Evolutionary conservation across 2,888 invertebrate genomes (phyloP).

Genomic region (Lingula anatina): DNA sequence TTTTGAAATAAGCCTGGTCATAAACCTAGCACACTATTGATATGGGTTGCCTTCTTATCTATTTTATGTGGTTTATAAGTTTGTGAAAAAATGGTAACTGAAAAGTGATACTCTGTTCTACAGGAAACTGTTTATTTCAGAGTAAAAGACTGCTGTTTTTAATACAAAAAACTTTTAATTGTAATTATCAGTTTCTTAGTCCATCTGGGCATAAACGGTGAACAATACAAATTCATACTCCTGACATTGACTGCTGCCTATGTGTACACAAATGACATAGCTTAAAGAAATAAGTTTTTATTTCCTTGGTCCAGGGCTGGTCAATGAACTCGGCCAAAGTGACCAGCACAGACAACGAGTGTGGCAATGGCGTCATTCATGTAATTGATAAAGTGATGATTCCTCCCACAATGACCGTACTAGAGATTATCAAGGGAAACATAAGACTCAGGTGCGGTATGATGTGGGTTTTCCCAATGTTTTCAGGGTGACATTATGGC

Average conservation of each 20-base stretch:
- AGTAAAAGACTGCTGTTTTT: neutral
- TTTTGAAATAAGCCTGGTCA: no score
- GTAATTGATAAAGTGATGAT: slow-evolving; percentile 54
- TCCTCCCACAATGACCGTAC: slow-evolving; percentile 51
- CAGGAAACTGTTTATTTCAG: neutral
- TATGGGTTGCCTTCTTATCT: no score
- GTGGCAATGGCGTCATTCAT: slow-evolving; percentile 56
- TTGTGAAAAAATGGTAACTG: no score
- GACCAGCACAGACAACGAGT: slow-evolving; percentile 51
- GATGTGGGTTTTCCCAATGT: slow-evolving; percentile 7
- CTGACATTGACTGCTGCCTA: no score
- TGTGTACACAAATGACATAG: no score
- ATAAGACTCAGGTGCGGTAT: slow-evolving; percentile 55
- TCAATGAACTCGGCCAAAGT: slow-evolving; percentile 55
- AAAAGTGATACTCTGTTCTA: neutral
- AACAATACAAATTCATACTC: no score
- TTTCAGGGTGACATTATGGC: neutral
- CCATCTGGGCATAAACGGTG: no score
- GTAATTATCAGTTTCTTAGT: no score
- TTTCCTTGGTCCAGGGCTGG: slow-evolving; percentile 31
- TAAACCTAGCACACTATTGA: no score
- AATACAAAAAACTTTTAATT: no score
- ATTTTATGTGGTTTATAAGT: no score
- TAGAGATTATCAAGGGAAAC: slow-evolving; percentile 50
- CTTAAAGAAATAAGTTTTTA: no score